These are phyloP conservation scores for Lateolabrax maculatus DNA, from an alignment of 2,797 vertebrate species.

Conservation along the genomic window DNA sequence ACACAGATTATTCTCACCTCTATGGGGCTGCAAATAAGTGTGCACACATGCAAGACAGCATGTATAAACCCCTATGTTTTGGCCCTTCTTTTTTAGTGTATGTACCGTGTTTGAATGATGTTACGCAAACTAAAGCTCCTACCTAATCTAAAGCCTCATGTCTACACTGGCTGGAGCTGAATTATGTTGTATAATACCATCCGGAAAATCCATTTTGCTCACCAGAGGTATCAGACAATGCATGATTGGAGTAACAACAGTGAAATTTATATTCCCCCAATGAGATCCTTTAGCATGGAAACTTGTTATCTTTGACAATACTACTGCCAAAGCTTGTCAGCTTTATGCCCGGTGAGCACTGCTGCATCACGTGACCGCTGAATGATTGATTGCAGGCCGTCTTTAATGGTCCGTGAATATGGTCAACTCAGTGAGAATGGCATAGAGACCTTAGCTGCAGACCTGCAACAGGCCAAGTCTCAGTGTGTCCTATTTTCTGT, in stretches of 20 bases:
- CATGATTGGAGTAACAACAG: constrained; percentile 18
- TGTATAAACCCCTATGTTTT: constrained; percentile 30
- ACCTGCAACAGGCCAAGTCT: constrained; percentile 19
- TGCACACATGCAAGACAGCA: constrained; percentile 37
- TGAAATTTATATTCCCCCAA: constrained; percentile 27
- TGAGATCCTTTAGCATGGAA: constrained; percentile 43
- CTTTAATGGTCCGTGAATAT: constrained; percentile 44
- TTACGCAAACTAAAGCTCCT: constrained; percentile 18
- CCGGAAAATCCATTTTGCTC: constrained; percentile 58
- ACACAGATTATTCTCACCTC: constrained; percentile 66
- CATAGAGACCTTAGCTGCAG: constrained; percentile 30
- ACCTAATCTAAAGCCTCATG: constrained; percentile 41
- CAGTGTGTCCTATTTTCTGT: constrained; percentile 32
- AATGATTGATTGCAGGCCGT: constrained; percentile 42
- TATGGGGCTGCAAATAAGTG: constrained; percentile 33
- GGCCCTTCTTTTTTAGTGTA: constrained; percentile 8
- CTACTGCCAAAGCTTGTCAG: constrained; percentile 11
- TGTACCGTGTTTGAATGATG: constrained; percentile 7
- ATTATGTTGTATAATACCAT: constrained; percentile 35
- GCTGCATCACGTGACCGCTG: constrained; percentile 39
- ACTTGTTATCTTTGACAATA: constrained; percentile 52
- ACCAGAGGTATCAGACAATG: constrained; percentile 44
- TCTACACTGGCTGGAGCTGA: constrained; percentile 34
- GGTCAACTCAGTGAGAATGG: constrained; percentile 37
- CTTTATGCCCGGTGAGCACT: constrained; percentile 24